Base-by-base conservation (phyloP, 2,888 invertebrate species). In the Aleiodes alternator region DNA sequence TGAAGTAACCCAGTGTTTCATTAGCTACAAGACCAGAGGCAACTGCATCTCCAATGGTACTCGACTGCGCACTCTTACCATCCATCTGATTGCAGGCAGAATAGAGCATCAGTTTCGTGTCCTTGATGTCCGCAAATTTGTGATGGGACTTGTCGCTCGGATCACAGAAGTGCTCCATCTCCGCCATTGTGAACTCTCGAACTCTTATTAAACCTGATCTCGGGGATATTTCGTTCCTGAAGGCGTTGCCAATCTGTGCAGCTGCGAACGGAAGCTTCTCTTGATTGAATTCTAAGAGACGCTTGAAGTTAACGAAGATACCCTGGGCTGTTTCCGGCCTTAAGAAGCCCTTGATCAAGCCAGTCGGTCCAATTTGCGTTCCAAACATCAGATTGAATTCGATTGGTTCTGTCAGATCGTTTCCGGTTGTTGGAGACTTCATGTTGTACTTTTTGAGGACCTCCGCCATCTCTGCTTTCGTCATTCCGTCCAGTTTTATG, bases 321-420 rank as follows among this genome's bases (percentile, higher is more conserved):
- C 99, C 99, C 90, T 99, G 99, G 0, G 99, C 99, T 12, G 99
- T 99, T 91, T 99, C 99, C 29, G 99, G 99, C 76, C 99, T 93
- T 29, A 99, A 92, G 88, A 95, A 99, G 91, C 97, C 98, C 91
- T 98, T 98, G 1, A 98, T 92, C 73, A 96, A 91, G 0, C 99
- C 99, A 77, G 98, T 96, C 1, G 99, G 99, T 23, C 99, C 99
- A 86, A 99, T 99, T 89, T 96, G 96, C 0, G 98, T 99, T 73
- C 95, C 96, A 90, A 99, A 99, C 99, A 99, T 99, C 31, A 99
- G 93, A 90, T 99, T 99, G 89, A 99, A 99, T 86, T 99, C 98
- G 81, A 99, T 95, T 0, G 99, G 98, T 83, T 98, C 98, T 0
- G 96, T 94, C 11, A 99, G 91, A 75, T 98, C 97, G 90, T 99